Evolutionary conservation across 2,888 invertebrate genomes (phyloP).

Genomic region (Dryobota labecula): DNA sequence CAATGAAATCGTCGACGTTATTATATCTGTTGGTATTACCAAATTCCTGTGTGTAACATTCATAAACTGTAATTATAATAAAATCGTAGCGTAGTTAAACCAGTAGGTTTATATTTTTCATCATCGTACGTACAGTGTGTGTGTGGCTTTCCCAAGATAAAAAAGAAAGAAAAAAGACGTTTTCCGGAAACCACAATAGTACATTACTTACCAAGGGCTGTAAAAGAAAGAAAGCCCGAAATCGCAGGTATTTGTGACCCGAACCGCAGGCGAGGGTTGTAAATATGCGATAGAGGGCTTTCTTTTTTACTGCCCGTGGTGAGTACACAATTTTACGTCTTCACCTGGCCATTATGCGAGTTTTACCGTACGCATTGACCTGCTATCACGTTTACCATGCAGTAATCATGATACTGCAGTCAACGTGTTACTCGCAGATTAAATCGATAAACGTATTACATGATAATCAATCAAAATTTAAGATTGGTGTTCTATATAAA

Average conservation of each 20-base stretch:
- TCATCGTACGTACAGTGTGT: background rate
- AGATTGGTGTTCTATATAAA: constrained; percentile 59
- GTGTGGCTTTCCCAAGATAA: background rate
- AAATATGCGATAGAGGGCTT: too few species aligned
- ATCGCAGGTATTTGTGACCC: too few species aligned
- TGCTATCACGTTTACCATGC: background rate
- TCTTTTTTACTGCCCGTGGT: too few species aligned
- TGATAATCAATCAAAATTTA: constrained; percentile 31
- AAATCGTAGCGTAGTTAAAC: background rate
- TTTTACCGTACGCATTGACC: too few species aligned
- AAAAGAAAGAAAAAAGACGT: background rate
- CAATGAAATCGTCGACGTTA: background rate
- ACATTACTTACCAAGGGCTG: too few species aligned
- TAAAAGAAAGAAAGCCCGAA: too few species aligned
- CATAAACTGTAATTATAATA: background rate
- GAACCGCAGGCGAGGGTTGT: too few species aligned
- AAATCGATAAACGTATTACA: constrained; percentile 13
- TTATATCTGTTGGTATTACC: too few species aligned
- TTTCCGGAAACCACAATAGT: constrained; percentile 4
- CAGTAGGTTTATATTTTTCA: background rate
- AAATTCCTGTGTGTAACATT: background rate
- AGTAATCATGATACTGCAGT: constrained; percentile 17
- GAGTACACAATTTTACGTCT: too few species aligned
- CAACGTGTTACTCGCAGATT: background rate
- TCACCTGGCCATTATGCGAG: too few species aligned